A percentile compares a stretch with the other conserved stretches of the same genome.
These are phyloP conservation scores for Florisuga fusca DNA, from an alignment of 2,797 vertebrate genomes.

Conservation along the genomic window DNA sequence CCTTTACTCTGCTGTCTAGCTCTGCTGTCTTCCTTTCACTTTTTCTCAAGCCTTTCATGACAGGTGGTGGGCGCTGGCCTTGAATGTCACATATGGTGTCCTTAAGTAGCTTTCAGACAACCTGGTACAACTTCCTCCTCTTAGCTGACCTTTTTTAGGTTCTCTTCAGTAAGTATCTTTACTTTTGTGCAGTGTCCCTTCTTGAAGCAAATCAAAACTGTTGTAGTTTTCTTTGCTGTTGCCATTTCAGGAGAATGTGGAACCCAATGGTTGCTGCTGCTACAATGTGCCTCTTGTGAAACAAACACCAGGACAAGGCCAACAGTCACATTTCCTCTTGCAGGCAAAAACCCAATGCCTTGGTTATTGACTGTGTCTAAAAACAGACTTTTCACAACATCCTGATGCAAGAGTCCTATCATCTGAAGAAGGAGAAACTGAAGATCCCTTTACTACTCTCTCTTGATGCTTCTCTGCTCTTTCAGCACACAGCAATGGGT, in stretches of 20 bases:
- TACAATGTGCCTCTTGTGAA: not conserved
- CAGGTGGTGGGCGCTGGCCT: constrained; percentile 25
- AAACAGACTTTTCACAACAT: not conserved
- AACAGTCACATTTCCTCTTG: not conserved
- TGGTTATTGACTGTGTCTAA: not conserved
- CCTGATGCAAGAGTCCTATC: not conserved
- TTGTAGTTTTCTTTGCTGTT: not conserved
- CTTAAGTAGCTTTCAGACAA: constrained; percentile 36
- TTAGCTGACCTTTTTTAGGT: not conserved
- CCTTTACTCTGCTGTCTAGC: not conserved
- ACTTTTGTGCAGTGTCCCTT: not conserved
- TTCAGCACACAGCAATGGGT: not conserved
- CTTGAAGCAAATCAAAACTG: not conserved
- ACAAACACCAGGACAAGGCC: not conserved
- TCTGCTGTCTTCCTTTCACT: not conserved
- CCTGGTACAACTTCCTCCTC: not conserved
- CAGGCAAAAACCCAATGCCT: not conserved
- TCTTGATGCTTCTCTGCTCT: not conserved
- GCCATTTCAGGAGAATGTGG: not conserved
- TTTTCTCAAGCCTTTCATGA: not conserved
- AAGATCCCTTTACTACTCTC: not conserved
- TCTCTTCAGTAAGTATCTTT: not conserved
- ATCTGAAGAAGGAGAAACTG: not conserved
- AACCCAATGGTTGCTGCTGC: not conserved
- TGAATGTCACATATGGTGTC: not conserved